phyloP scores from a whole-genome alignment of 2,113 vertebrate species.

The Amphiprion percula region DNA sequence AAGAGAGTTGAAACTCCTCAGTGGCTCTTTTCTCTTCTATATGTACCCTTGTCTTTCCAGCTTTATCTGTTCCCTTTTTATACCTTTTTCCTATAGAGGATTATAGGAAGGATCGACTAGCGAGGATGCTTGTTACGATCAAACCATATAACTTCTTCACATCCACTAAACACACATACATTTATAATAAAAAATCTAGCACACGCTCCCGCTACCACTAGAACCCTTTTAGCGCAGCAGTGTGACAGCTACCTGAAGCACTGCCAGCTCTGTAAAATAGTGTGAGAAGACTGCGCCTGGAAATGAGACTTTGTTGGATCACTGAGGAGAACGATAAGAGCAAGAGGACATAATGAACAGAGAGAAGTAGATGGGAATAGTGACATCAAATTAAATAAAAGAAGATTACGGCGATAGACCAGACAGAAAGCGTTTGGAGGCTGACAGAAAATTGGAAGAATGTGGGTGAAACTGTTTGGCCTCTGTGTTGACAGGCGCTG shows the following conservation, averaged over 20 bases:
- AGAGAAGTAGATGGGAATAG: background rate
- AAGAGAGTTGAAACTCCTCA: slow-evolving; percentile 13
- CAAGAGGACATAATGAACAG: slow-evolving; percentile 6
- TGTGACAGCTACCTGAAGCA: slow-evolving; percentile 37
- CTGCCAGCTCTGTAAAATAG: slow-evolving; percentile 27
- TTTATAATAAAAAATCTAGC: slow-evolving; percentile 14
- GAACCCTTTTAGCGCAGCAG: slow-evolving; percentile 22
- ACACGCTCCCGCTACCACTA: background rate
- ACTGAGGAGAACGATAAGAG: slow-evolving; percentile 21
- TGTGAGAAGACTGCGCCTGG: slow-evolving; percentile 9
- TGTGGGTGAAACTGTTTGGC: slow-evolving; percentile 35
- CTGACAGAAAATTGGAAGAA: slow-evolving; percentile 26
- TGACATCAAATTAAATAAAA: slow-evolving; percentile 16
- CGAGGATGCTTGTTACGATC: background rate
- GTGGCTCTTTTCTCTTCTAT: background rate
- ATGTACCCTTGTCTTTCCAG: no score
- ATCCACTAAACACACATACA: background rate
- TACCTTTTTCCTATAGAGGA: background rate
- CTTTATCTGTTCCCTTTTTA: background rate
- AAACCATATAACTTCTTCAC: background rate
- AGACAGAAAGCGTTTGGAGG: background rate
- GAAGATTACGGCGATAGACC: slow-evolving; percentile 4
- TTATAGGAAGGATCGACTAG: no score
- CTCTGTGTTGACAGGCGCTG: slow-evolving; percentile 45
- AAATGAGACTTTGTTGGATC: slow-evolving; percentile 11